Percentiles rank a stretch among this genome's conserved stretches.
phyloP scores from a whole-genome alignment of 1,140 invertebrate genomes.

The Eciton burchellii region DNA sequence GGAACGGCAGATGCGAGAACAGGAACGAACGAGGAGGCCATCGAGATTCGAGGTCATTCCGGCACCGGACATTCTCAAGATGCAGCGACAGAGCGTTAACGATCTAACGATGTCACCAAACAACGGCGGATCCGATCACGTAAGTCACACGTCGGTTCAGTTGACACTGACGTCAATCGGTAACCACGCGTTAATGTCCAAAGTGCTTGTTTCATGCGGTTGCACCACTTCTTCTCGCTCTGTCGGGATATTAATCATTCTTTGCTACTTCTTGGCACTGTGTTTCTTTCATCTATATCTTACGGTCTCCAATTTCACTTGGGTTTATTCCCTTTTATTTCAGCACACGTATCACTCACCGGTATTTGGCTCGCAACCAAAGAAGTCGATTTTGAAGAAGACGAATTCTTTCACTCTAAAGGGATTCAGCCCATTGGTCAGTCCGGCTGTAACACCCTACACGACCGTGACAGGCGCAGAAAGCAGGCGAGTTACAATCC shows the following conservation, averaged over 20 bases:
- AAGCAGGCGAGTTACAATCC: conserved; percentile 87
- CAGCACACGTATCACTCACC: conserved; percentile 85
- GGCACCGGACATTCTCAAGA: conserved; percentile 88
- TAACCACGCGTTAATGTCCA: neutral
- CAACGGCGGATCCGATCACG: conserved; percentile 78
- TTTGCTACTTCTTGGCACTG: no score
- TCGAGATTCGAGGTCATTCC: conserved; percentile 91
- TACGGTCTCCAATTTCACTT: no score
- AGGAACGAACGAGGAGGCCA: conserved; percentile 87
- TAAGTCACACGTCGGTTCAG: conserved; percentile 67
- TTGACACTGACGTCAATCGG: conserved; percentile 60
- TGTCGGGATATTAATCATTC: neutral
- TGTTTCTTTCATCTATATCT: no score
- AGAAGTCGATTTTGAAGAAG: conserved; percentile 96
- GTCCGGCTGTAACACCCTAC: conserved; percentile 91
- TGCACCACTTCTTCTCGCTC: neutral
- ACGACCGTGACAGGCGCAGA: conserved; percentile 95
- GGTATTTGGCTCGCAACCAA: conserved; percentile 88
- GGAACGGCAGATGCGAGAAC: conserved; percentile 84
- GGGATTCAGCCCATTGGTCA: conserved; percentile 89
- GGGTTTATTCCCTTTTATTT: conserved; percentile 38
- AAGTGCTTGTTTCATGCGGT: neutral
- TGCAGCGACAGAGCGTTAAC: conserved; percentile 84
- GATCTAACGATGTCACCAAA: conserved; percentile 81
- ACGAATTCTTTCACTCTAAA: conserved; percentile 95